Conservation (phyloP, 2,113 vertebrate genomes). For the Thalassoma bifasciatum region DNA sequence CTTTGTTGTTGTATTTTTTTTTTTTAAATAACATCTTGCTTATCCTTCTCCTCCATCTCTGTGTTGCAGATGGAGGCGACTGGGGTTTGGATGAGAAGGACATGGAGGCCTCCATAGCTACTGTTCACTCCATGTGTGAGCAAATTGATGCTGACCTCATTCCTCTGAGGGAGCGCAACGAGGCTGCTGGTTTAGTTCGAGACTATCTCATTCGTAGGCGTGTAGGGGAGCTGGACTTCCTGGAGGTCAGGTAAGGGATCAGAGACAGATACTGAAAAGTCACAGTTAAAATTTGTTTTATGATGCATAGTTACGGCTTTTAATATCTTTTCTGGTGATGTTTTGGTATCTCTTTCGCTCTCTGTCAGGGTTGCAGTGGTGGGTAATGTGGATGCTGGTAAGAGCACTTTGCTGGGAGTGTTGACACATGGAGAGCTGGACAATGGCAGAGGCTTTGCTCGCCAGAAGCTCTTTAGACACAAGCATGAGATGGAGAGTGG, state of each 20-base stretch:
- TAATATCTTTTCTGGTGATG: not conserved
- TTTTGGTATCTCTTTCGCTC: not conserved
- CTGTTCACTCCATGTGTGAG: slow-evolving; percentile 93
- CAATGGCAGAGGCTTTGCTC: slow-evolving; percentile 96
- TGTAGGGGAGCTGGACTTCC: slow-evolving; percentile 97
- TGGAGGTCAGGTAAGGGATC: slow-evolving; percentile 95
- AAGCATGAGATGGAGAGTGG: slow-evolving; percentile 98
- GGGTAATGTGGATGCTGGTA: slow-evolving; percentile 97
- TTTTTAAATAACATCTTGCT: too few species aligned
- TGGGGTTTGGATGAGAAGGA: slow-evolving; percentile 94
- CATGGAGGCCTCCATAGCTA: slow-evolving; percentile 96
- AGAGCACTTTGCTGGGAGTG: slow-evolving; percentile 95
- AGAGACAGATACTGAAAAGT: not conserved
- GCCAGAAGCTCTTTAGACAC: slow-evolving; percentile 98
- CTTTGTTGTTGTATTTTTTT: too few species aligned
- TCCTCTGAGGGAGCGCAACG: slow-evolving; percentile 90
- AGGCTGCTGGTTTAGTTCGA: slow-evolving; percentile 91
- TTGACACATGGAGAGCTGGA: slow-evolving; percentile 96
- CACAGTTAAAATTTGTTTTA: not conserved
- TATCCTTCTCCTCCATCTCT: not conserved
- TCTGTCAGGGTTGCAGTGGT: slow-evolving; percentile 93
- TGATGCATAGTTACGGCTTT: not conserved
- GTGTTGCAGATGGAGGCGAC: slow-evolving; percentile 90
- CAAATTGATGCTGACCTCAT: slow-evolving; percentile 95
- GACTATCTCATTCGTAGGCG: slow-evolving; percentile 95